A percentile compares a stretch with the other conserved stretches of the same genome.
Evolutionary conservation across 2,113 vertebrate genomes (phyloP).

Genomic region (Phyllopteryx taeniolatus): DNA sequence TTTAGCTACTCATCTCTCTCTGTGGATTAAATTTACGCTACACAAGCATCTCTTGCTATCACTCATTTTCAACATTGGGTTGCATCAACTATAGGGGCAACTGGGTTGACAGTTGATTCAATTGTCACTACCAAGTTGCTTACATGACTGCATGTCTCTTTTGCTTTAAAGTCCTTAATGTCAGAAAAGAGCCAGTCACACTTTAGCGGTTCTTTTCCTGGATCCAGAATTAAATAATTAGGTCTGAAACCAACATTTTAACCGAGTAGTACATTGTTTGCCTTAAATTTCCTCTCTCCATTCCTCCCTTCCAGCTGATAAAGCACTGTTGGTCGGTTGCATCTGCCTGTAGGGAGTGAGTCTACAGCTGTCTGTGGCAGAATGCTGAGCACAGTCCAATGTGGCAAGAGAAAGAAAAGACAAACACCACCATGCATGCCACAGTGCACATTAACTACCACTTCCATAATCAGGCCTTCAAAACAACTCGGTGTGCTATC

Average conservation of each 20-base stretch:
- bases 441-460: constrained; percentile 49
- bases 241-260: constrained; percentile 2
- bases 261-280: constrained; percentile 2
- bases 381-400: constrained; percentile 47
- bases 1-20: constrained; percentile 33
- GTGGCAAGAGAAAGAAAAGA: constrained; percentile 29
- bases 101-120: no score
- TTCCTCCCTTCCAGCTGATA: constrained; percentile 34
- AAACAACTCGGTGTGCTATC: constrained; percentile 40
- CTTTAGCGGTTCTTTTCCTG: neutral
- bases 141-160: neutral
- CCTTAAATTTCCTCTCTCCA: constrained; percentile 1
- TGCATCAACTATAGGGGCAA: neutral
- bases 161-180: neutral
- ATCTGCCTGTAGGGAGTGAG: constrained; percentile 42
- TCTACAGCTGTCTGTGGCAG: constrained; percentile 51
- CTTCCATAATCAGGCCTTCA: constrained; percentile 49
- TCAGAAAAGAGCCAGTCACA: constrained; percentile 1
- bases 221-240: neutral
- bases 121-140: neutral
- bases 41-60: constrained; percentile 21
- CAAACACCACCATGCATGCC: constrained; percentile 37
- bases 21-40: constrained; percentile 30
- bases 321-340: constrained; percentile 34
- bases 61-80: constrained; percentile 19